phyloP scores from a whole-genome alignment of 2,888 invertebrate species.

The Dastarcus helophoroides region DNA sequence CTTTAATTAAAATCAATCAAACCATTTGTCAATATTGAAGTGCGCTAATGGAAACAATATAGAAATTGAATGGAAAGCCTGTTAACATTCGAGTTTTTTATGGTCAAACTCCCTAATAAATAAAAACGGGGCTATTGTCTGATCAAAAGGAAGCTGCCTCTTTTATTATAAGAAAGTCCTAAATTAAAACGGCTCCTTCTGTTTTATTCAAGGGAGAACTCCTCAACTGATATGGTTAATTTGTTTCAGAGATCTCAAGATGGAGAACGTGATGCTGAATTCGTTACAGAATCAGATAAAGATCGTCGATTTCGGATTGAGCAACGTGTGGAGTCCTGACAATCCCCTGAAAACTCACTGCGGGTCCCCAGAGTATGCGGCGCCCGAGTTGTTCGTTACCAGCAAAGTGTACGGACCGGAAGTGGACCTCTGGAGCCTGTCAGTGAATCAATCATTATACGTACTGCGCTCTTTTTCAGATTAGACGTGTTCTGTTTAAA shows the following conservation, averaged over 20 bases:
- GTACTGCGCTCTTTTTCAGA: conserved; percentile 10
- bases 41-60: no score
- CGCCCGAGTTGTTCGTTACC: conserved; percentile 62
- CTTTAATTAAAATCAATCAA: no score
- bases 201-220: background rate
- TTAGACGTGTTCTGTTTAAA: conserved; percentile 13
- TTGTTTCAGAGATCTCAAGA: conserved; percentile 57
- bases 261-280: conserved; percentile 69
- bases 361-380: conserved; percentile 70
- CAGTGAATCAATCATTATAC: conserved; percentile 16
- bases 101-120: no score
- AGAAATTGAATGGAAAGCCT: no score
- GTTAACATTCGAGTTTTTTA: no score
- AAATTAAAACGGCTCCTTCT: background rate
- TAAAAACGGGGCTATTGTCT: no score
- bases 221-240: conserved; percentile 4
- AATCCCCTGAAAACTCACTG: conserved; percentile 61
- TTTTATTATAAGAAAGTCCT: no score
- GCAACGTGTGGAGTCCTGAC: conserved; percentile 50
- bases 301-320: conserved; percentile 67
- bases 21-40: no score
- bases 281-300: conserved; percentile 55
- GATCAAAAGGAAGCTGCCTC: no score
- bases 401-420: conserved; percentile 61
- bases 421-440: conserved; percentile 62